phyloP scores from a whole-genome alignment of 2,113 vertebrate genomes.

The Pseudopipra pipra region DNA sequence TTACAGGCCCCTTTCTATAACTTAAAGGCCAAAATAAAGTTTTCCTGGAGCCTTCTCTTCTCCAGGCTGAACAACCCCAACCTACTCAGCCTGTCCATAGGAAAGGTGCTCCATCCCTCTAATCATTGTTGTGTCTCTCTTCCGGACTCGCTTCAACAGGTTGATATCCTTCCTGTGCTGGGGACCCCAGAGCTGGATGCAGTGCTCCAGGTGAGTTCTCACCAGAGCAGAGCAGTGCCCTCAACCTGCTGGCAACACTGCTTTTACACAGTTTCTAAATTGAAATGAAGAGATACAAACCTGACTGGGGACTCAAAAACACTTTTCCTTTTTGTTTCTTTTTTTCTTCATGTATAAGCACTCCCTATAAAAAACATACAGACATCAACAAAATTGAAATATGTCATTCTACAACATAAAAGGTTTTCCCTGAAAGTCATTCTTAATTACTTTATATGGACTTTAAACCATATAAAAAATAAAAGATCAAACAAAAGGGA shows the following conservation, averaged over 20 bases:
- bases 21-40: background rate
- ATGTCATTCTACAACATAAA: background rate
- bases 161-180: too few relatives aligned
- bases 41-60: background rate
- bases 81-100: background rate
- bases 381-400: background rate
- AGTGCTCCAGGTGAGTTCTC: background rate
- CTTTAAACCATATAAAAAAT: background rate
- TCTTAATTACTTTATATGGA: background rate
- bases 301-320: constrained; percentile 87
- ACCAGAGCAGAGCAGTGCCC: background rate
- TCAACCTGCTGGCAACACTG: background rate
- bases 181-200: background rate
- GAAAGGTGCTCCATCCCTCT: background rate
- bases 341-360: constrained; percentile 81
- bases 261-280: background rate
- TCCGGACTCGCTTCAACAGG: background rate
- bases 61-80: background rate
- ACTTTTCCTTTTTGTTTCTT: constrained; percentile 84
- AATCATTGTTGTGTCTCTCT: too few relatives aligned
- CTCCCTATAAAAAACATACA: constrained; percentile 73
- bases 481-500: background rate
- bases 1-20: background rate
- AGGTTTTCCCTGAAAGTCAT: background rate
- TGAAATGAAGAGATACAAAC: constrained; percentile 70